Percentiles rank a stretch among this genome's conserved stretches.
Evolutionary conservation across 1,140 invertebrate genomes (phyloP).

Genomic region (Pinna nobilis): DNA sequence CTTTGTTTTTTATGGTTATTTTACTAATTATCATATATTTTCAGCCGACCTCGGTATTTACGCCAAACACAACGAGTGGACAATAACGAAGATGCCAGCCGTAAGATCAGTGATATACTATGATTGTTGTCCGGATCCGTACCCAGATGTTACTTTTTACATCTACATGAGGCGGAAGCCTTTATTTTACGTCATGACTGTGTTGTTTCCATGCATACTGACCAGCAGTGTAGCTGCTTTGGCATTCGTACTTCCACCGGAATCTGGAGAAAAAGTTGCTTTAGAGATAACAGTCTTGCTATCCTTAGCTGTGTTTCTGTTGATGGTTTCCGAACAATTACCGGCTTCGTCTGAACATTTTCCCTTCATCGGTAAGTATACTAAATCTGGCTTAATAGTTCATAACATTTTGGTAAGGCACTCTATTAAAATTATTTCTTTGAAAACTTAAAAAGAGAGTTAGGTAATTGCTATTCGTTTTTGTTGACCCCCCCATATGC

Average conservation of each 20-base stretch:
- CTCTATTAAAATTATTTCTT: too few species aligned
- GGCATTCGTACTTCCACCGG: slow-evolving; percentile 97
- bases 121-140: slow-evolving; percentile 83
- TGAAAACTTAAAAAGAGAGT: too few species aligned
- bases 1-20: too few species aligned
- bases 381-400: too few species aligned
- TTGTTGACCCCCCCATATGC: too few species aligned
- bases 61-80: slow-evolving; percentile 78
- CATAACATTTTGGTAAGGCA: too few species aligned
- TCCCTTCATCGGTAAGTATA: slow-evolving; percentile 75
- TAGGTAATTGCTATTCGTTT: too few species aligned
- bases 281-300: slow-evolving; percentile 87
- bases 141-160: slow-evolving; percentile 59
- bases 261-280: slow-evolving; percentile 98
- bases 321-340: slow-evolving; percentile 93
- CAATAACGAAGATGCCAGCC: slow-evolving; percentile 73
- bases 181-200: slow-evolving; percentile 64
- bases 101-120: slow-evolving; percentile 45
- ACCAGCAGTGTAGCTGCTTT: slow-evolving; percentile 93
- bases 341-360: slow-evolving; percentile 94
- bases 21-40: too few species aligned
- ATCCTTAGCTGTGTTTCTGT: slow-evolving; percentile 75
- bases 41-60: slow-evolving; percentile 1
- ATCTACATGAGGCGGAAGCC: slow-evolving; percentile 57
- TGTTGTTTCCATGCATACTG: slow-evolving; percentile 66